Percentiles rank a stretch among this genome's conserved stretches.
Conservation (phyloP, 2,888 invertebrate species). For the Reticulitermes lucifugus region DNA sequence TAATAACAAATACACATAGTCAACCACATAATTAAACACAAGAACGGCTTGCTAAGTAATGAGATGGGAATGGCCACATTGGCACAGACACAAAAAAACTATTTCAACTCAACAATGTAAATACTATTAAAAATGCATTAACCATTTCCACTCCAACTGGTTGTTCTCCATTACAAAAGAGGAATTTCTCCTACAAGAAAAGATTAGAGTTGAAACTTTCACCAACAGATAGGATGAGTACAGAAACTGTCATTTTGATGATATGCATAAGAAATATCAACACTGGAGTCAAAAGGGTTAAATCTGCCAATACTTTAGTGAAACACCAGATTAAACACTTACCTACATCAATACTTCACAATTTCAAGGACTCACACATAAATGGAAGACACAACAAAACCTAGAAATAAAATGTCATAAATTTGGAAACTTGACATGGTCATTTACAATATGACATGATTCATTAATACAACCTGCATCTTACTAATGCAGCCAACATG, state of each 20-base stretch:
- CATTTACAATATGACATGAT: neutral
- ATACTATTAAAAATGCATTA: no score
- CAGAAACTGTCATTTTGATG: neutral
- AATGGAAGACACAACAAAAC: conserved; percentile 8
- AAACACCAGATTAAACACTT: neutral
- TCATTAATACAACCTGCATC: neutral
- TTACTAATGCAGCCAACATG: neutral
- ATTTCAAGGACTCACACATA: neutral
- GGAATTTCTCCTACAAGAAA: no score
- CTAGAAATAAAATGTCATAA: neutral
- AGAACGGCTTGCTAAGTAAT: neutral
- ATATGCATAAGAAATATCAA: neutral
- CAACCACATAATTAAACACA: neutral
- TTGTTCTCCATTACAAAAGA: no score
- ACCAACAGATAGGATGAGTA: neutral
- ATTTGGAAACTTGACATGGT: neutral
- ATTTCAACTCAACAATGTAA: no score
- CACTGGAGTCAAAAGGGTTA: neutral
- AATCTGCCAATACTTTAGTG: neutral
- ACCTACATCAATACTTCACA: neutral
- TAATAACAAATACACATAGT: conserved; percentile 1
- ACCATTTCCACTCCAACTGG: no score
- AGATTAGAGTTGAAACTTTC: no score
- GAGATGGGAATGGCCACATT: neutral
- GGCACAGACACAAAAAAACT: neutral